These are phyloP conservation scores for Corella eumyota DNA, from an alignment of 23 tunicate genomes.

Conservation along the genomic window DNA sequence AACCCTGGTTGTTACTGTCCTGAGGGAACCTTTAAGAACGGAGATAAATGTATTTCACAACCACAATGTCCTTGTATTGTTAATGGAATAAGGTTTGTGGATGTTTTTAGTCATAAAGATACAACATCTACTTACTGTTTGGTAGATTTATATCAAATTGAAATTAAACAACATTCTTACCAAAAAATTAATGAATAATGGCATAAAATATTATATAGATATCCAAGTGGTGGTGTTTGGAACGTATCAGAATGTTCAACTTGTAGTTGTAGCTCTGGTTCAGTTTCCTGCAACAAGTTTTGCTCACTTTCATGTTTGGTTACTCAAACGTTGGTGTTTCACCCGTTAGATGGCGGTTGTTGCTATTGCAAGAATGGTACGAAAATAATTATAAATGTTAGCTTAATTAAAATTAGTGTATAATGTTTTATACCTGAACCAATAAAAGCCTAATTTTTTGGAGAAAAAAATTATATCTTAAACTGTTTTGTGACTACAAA, in stretches of 20 bases:
- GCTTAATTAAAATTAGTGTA: too few species aligned
- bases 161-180: background rate
- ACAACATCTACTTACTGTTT: background rate
- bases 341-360: constrained; percentile 48
- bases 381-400: too few species aligned
- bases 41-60: constrained; percentile 51
- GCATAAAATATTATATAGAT: too few species aligned
- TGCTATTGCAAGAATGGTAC: constrained; percentile 81
- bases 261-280: constrained; percentile 38
- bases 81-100: constrained; percentile 43
- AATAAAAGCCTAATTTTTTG: too few species aligned
- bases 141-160: background rate
- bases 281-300: constrained; percentile 22
- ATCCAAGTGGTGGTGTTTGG: constrained; percentile 83
- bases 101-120: background rate
- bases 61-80: constrained; percentile 45
- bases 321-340: constrained; percentile 32
- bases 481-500: too few species aligned
- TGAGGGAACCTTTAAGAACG: constrained; percentile 50
- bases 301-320: constrained; percentile 45
- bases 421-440: too few species aligned
- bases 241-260: constrained; percentile 16
- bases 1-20: constrained; percentile 79
- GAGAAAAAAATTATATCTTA: too few species aligned
- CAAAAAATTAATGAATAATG: too few species aligned